Base-by-base conservation (phyloP, 2,113 vertebrate genomes). In the Phrynocephalus versicolor region DNA sequence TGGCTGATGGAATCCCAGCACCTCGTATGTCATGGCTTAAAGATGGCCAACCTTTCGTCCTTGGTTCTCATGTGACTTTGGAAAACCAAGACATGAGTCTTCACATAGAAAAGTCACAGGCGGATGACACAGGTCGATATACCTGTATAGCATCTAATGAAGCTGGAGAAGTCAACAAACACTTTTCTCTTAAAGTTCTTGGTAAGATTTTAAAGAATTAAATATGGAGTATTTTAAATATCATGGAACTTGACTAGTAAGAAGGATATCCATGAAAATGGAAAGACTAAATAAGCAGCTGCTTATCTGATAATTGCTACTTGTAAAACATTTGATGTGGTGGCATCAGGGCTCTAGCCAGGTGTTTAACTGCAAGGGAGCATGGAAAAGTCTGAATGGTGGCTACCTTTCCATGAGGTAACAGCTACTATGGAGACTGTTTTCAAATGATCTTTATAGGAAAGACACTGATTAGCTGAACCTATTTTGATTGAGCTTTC, bases 11-110 rank as follows among this genome's bases (percentile, higher is more conserved):
- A 69, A 97, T 89, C 0, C 99, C 99, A 18, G 87, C 91, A 0
- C 98, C 99, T 0, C 93, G 82, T 1, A 33, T 99, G 86, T 93
- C 97, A n/a, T 99, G 99, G 99, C 92, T 98, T n/a, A 98, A 94
- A 92, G 96, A 98, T 0, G 94, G 95, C 19, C 83, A 77, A 1
- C 79, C 92, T 35, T 82, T 99, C 37, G 70, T n/a, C 13, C 84
- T 83, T 0, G 93, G 94, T 39, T 25, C 82, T 23, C 95, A 91
- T 18, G 18, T 97, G 82, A 89, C n/a, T 0, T 45, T 97, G 37
- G 90, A 93, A 45, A 94, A 96, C 82, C 95, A 93, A 51, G 98
- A 97, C 79, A 98, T 95, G 92, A 96, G 96, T 12, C 89, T 99
- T 82, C 96, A 96, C 79, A 93, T 99, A 77, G 71, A 85, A n/a